These are phyloP conservation scores for Rhopalosiphum nymphaeae DNA, from an alignment of 2,888 invertebrate species.

Conservation along the genomic window DNA sequence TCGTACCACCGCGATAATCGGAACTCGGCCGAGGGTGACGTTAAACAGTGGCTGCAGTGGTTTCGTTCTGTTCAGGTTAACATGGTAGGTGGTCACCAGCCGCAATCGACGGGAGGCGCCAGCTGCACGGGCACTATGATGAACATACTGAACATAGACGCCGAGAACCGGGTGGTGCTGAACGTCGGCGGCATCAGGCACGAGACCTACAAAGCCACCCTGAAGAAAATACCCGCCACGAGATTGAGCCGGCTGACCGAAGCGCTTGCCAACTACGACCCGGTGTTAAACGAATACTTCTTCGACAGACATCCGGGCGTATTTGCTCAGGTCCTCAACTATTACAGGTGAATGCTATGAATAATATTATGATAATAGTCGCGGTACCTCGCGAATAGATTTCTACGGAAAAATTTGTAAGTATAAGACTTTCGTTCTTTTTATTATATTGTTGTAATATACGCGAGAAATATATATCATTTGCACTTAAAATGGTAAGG, in stretches of 20 bases:
- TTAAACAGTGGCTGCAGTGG: background rate
- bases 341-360: slow-evolving; percentile 80
- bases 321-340: slow-evolving; percentile 96
- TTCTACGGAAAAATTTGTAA: background rate
- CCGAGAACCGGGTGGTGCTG: slow-evolving; percentile 98
- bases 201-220: slow-evolving; percentile 94
- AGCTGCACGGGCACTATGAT: slow-evolving; percentile 72
- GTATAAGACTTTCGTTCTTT: background rate
- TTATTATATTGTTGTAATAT: background rate
- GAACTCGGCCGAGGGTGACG: background rate
- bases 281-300: slow-evolving; percentile 99
- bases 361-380: background rate
- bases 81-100: slow-evolving; percentile 65
- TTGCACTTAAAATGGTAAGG: background rate
- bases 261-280: slow-evolving; percentile 98
- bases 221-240: slow-evolving; percentile 98
- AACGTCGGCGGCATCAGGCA: slow-evolving; percentile 98
- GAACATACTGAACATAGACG: slow-evolving; percentile 95
- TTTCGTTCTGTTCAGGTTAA: slow-evolving; percentile 60
- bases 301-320: slow-evolving; percentile 98
- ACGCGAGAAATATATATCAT: background rate
- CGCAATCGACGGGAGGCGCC: slow-evolving; percentile 56
- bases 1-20: background rate
- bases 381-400: background rate
- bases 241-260: slow-evolving; percentile 93